Base-by-base conservation (phyloP, 2,888 invertebrate species). In the Epinotia demarniana region DNA sequence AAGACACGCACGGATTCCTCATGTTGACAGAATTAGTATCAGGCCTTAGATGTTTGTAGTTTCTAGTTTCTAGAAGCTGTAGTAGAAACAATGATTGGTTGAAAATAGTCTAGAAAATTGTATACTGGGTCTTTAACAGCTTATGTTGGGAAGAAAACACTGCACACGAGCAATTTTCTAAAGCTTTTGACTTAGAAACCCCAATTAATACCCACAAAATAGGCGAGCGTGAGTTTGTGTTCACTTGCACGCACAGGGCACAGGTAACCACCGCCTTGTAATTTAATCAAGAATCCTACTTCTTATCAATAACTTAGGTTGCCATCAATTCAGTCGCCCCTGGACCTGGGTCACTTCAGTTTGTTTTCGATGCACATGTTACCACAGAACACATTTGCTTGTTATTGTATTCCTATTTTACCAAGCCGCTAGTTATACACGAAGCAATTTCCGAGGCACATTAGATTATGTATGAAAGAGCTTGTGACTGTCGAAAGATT, bases 21-120 rank as follows among this genome's bases (percentile, higher is more conserved):
- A 0, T 3, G 6, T 62, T 16, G 4, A 33, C 23, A 9, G 13
- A 27, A 49, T 55, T 39, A 58, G 49, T 64, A 49, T 49, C 16
- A 16, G 53, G 53, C 33, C 53, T 33, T 66, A 66, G 66, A 66
- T 55, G 16, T 64, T 53, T 27, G 53, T 53, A 53, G 53, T 53
- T 53, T 16, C 49, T 49, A 49, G 49, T 49, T 49, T 53, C 16
- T 53, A n/a, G n/a, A 53, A 53, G 53, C 53, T n/a, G 6, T 53
- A 2, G 13, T 13, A n/a, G 16, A 6, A 16, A 16, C 16, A 16
- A 53, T 6, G 53, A n/a, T 53, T n/a, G 8, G 8, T n/a, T 53
- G n/a, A 12, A 16, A 53, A n/a, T 16, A 53, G 8, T 8, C n/a
- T n/a, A 53, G n/a, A n/a, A 53, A n/a, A n/a, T 8, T 9, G 8